Evolutionary conservation across 2,797 vertebrate genomes (phyloP).

Genomic region (Gallirallus australis): DNA sequence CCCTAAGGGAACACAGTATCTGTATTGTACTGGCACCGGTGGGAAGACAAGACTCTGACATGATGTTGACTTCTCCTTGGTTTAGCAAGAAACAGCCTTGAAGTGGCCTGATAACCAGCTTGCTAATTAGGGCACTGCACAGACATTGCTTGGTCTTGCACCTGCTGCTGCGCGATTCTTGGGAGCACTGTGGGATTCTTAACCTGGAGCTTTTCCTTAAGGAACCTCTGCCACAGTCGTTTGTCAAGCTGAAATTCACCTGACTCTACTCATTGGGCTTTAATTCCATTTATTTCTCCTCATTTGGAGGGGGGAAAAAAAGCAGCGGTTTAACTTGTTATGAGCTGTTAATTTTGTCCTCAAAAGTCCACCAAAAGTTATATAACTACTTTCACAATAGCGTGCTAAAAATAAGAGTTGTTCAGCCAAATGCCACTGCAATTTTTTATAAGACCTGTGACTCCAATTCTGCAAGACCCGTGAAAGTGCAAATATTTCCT

Average conservation of each 20-base stretch:
- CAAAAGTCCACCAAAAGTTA: conserved; percentile 64
- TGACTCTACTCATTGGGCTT: background rate
- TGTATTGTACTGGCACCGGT: background rate
- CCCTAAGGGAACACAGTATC: background rate
- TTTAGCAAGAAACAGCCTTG: conserved; percentile 8
- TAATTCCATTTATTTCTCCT: background rate
- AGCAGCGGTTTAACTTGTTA: conserved; percentile 11
- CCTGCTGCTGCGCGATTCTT: conserved; percentile 32
- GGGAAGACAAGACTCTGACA: conserved; percentile 1
- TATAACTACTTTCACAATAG: conserved; percentile 69
- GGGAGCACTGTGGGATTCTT: background rate
- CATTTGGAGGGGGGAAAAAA: background rate
- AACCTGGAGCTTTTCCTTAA: background rate
- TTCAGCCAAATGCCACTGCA: conserved; percentile 39
- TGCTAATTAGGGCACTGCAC: background rate
- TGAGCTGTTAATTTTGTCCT: conserved; percentile 53
- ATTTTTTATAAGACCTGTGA: conserved; percentile 44
- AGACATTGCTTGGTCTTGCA: conserved; percentile 1
- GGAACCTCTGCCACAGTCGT: background rate
- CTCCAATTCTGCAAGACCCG: conserved; percentile 40
- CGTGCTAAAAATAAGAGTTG: conserved; percentile 44
- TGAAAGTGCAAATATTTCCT: background rate
- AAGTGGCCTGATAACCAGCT: background rate
- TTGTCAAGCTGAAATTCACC: background rate
- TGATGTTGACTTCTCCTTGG: background rate